These are phyloP conservation scores for Mesitornis unicolor DNA, from an alignment of 2,113 vertebrate genomes.

Conservation along the genomic window DNA sequence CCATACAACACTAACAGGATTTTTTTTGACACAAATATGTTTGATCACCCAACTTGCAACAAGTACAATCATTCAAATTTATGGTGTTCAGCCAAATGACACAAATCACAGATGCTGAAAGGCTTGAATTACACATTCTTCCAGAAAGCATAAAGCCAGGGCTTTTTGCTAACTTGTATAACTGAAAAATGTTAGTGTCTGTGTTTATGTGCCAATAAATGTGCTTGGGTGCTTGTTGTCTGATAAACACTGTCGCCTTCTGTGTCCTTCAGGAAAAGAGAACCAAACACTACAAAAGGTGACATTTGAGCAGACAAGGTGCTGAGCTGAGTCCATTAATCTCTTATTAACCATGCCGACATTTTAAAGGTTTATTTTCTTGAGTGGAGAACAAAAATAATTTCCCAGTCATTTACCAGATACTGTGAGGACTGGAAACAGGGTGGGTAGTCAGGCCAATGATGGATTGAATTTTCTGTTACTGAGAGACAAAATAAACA, in stretches of 20 bases:
- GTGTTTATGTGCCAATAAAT: conserved; percentile 19
- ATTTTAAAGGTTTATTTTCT: conserved; percentile 39
- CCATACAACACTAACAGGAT: neutral
- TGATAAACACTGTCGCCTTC: conserved; percentile 1
- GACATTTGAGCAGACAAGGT: conserved; percentile 18
- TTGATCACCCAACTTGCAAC: neutral
- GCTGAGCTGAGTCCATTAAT: conserved; percentile 11
- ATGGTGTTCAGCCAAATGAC: conserved; percentile 26
- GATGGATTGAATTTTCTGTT: conserved; percentile 7
- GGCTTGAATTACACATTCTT: conserved; percentile 36
- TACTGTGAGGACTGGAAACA: neutral
- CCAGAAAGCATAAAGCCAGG: neutral
- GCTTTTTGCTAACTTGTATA: neutral
- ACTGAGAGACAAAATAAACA: conserved; percentile 29
- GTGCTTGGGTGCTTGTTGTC: neutral
- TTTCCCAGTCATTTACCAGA: neutral
- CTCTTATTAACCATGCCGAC: neutral
- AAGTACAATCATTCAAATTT: neutral
- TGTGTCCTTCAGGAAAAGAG: conserved; percentile 11
- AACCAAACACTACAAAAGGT: neutral
- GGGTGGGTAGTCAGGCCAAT: neutral
- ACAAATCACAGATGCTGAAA: conserved; percentile 1
- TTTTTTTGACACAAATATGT: neutral
- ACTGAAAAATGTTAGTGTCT: neutral
- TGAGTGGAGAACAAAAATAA: neutral